Conservation (phyloP, 2,888 invertebrate species). For the Athalia cordata region DNA sequence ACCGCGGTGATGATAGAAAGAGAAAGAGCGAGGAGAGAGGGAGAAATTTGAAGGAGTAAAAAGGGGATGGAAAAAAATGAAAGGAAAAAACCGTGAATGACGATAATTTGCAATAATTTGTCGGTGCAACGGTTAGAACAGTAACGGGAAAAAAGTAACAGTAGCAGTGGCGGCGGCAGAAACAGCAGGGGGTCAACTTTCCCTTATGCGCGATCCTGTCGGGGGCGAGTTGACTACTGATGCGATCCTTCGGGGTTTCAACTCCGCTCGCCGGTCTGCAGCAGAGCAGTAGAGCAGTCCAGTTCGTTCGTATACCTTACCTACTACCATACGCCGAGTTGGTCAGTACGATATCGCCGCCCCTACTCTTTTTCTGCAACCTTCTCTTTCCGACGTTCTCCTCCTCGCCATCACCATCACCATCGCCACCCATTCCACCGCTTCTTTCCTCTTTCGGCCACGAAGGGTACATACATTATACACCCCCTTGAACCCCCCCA, state of each 20-base stretch:
- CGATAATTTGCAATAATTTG: no score
- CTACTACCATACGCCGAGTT: slow-evolving; percentile 15
- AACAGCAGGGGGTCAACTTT: slow-evolving; percentile 12
- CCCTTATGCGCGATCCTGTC: slow-evolving; percentile 55
- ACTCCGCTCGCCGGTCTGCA: slow-evolving; percentile 46
- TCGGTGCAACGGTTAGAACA: no score
- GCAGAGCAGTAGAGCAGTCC: neutral
- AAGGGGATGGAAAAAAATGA: no score
- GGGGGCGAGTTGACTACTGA: slow-evolving; percentile 70
- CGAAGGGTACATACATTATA: slow-evolving; percentile 72
- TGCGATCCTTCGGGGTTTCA: slow-evolving; percentile 63
- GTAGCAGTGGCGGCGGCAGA: neutral
- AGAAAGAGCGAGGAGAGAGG: no score
- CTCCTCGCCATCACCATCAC: slow-evolving; percentile 45
- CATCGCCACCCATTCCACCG: slow-evolving; percentile 51
- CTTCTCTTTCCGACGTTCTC: slow-evolving; percentile 49
- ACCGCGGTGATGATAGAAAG: no score
- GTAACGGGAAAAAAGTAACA: no score
- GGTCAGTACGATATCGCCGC: slow-evolving; percentile 9
- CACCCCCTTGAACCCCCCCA: slow-evolving; percentile 53
- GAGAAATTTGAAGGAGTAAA: no score
- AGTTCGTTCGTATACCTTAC: neutral
- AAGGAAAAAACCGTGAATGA: no score
- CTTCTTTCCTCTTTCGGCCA: slow-evolving; percentile 47
- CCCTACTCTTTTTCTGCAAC: slow-evolving; percentile 8